These are phyloP conservation scores for Macrocentrus cingulum DNA, from an alignment of 1,140 invertebrate genomes.

Conservation along the genomic window DNA sequence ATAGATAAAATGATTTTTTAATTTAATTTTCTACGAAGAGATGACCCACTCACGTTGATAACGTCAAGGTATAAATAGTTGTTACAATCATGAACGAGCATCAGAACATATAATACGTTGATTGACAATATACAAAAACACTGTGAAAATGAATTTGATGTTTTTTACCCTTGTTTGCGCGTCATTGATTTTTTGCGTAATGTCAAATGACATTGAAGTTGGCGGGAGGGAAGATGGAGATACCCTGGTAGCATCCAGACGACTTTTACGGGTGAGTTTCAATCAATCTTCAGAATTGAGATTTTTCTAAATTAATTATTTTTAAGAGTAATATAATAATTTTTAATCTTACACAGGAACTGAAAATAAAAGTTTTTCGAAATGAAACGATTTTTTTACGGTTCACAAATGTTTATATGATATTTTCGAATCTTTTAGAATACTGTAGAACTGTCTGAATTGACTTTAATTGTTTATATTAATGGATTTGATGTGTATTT, in stretches of 20 bases:
- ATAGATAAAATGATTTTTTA: too few relatives aligned
- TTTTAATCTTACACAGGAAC: background rate
- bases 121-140: too few relatives aligned
- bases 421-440: too few relatives aligned
- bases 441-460: too few relatives aligned
- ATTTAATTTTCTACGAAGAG: too few relatives aligned
- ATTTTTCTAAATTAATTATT: too few relatives aligned
- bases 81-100: background rate
- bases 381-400: too few relatives aligned
- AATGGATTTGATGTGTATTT: constrained; percentile 21
- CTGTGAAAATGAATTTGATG: constrained; percentile 23
- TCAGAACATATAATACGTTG: constrained; percentile 15
- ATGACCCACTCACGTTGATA: background rate
- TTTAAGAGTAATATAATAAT: too few relatives aligned
- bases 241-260: background rate
- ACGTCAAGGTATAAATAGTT: constrained; percentile 16
- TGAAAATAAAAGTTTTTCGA: background rate
- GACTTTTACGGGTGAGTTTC: constrained; percentile 26
- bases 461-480: background rate
- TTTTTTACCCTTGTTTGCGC: constrained; percentile 29
- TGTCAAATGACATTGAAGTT: constrained; percentile 23
- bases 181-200: constrained; percentile 12
- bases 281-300: too few relatives aligned
- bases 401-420: background rate
- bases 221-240: constrained; percentile 29